Evolutionary conservation across 2,888 invertebrate genomes (phyloP), one percentile per base, ranked within the genome.

Genomic region (Sipunculus nudus): DNA sequence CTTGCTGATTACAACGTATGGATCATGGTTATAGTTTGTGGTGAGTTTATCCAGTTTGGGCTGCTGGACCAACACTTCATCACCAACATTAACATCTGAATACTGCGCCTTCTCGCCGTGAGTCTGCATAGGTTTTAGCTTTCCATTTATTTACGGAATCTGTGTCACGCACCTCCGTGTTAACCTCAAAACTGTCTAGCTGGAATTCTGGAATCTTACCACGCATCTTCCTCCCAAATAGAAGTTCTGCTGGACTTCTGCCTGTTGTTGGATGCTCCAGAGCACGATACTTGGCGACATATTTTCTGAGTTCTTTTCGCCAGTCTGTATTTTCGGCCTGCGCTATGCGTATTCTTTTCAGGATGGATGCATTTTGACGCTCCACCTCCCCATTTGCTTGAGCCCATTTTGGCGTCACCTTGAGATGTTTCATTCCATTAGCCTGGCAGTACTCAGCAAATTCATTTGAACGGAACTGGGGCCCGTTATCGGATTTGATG

Each of bases 361-460:
- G 39, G 4, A 46, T 4, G 16, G 54, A 50, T 3, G 3, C 21
- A 52, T 54, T 54, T 26, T 54, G 54, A 21, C 48, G 49, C 23
- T 54, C 54, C 4, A 54, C 54, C 32, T 54, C 54, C 3, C 54
- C 47, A 49, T 54, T 54, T 13, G 54, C 48, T 16, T 54, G 54
- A 25, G 54, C 28, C 54, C 48, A 54, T 21, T n/a, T 25, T 4
- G 54, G 26, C 5, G 54, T 54, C 6, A 49, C 47, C 32, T 26
- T 28, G 6, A 4, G 10, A 21, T 53, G 53, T 40, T 21, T 16
- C 5, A 53, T 53, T 6, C 23, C 10, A 25, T 41, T 41, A 23
- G 6, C 10, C 31, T n/a, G n/a, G n/a, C n/a, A n/a, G n/a, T n/a
- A n/a, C n/a, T n/a, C n/a, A n/a, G 10, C 19, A 26, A 47, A 26